Evolutionary conservation across 2,888 invertebrate species (phyloP), one percentile per base, ranked within the genome.

Genomic region (Protodeltote pygarga): DNA sequence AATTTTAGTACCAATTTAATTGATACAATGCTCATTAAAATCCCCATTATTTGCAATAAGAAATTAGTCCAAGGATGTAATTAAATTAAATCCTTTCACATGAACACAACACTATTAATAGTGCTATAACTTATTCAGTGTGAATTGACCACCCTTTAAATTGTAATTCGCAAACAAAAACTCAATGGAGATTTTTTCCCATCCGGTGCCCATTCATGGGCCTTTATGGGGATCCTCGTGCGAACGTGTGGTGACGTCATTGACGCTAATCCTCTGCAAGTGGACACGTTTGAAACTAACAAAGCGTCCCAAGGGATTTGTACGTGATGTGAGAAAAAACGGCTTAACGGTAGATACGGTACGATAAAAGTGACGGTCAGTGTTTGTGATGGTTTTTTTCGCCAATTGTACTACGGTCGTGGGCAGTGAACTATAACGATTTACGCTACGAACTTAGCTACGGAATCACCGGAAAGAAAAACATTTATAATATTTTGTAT

Each of bases 191-290:
- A 33, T 66, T 73, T 81, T 81, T 81, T 71, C 47, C 54, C 66
- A 69, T 75, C 76, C 75, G 73, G 75, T 55, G 23, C 21, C 64
- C 73, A 75, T 81, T 81, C 73, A 77, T 54, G 45, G 62, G 13
- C 20, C 21, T 67, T 21, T 49, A 58, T 33, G 34, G 42, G 42
- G 32, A 61, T 48, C 48, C 61, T 54, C 54, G 47, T 47, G 57
- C 47, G 47, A 55, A 48, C 52, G 41, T 45, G 40, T 50, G 46
- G 40, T 74, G 77, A 76, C 74, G 77, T 76, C 77, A 77, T 28
- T 59, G 64, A 62, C 61, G 53, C 53, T 77, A 77, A 77, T 77
- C 64, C 68, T 14, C 25, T 38, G 37, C 57, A 63, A 68, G 62
- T 55, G 62, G 60, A 57, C 65, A 63, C 55, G 69, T 63, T 55